Evolutionary conservation across 2,113 vertebrate genomes (phyloP).

Genomic region (Paramisgurnus dabryanus): DNA sequence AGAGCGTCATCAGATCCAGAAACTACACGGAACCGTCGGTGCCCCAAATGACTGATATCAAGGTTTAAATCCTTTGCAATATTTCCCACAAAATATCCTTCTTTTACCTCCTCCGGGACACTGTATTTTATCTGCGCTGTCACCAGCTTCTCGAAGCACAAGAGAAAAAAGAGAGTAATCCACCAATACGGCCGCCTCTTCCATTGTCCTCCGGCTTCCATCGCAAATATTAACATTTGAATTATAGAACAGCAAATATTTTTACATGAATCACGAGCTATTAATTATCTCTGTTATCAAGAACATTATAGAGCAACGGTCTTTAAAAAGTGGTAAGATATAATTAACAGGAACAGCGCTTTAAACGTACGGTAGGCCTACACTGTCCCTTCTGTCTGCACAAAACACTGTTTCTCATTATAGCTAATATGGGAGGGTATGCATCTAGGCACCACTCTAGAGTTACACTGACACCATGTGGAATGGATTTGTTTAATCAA

Average conservation of each 20-base stretch:
- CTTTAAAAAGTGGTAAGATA: background rate
- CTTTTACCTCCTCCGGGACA: constrained; percentile 58
- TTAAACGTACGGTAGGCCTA: background rate
- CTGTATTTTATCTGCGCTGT: constrained; percentile 47
- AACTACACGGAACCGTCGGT: constrained; percentile 67
- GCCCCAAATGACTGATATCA: constrained; percentile 56
- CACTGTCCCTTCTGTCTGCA: background rate
- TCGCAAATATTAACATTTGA: constrained; percentile 36
- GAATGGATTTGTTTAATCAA: constrained; percentile 5
- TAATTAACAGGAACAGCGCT: background rate
- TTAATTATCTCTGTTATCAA: background rate
- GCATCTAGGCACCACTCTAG: background rate
- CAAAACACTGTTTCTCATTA: background rate
- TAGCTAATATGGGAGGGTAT: constrained; percentile 52
- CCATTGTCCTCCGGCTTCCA: constrained; percentile 32
- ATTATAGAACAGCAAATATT: constrained; percentile 12
- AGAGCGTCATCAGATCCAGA: constrained; percentile 58
- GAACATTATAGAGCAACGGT: background rate
- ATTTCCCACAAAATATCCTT: constrained; percentile 67
- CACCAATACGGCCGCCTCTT: background rate
- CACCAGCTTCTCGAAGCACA: constrained; percentile 27
- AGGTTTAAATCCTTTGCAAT: constrained; percentile 68
- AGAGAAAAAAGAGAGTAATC: constrained; percentile 24
- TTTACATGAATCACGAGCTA: constrained; percentile 49
- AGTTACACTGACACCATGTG: constrained; percentile 65